Evolutionary conservation across 2,797 vertebrate species (phyloP).

Genomic region (Morus bassanus): DNA sequence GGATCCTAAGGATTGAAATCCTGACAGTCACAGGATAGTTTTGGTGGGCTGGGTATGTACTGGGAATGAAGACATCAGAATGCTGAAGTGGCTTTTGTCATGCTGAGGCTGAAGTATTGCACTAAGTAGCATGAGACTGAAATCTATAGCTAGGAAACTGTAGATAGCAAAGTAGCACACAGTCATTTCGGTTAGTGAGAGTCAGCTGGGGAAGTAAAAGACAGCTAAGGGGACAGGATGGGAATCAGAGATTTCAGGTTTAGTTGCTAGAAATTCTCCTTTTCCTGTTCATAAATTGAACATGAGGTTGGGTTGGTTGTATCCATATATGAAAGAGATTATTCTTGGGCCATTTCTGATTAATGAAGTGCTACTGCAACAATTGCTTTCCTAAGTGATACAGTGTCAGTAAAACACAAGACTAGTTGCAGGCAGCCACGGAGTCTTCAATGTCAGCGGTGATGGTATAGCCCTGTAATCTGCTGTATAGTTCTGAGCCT

Average conservation of each 20-base stretch:
- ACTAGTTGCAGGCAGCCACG: background rate
- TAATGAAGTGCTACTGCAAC: background rate
- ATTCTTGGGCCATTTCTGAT: background rate
- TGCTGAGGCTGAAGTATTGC: background rate
- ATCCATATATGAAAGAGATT: background rate
- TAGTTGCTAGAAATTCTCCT: background rate
- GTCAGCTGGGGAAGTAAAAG: background rate
- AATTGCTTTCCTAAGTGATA: background rate
- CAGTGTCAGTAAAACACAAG: background rate
- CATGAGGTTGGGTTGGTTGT: background rate
- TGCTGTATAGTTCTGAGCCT: background rate
- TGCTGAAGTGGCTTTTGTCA: background rate
- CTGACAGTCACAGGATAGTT: background rate
- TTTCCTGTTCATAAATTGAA: background rate
- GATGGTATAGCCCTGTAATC: background rate
- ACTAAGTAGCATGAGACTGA: background rate
- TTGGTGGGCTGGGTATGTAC: background rate
- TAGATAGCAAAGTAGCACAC: background rate
- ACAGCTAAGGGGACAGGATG: background rate
- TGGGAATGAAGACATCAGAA: background rate
- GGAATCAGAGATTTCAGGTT: background rate
- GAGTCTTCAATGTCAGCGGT: background rate
- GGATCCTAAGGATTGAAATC: background rate
- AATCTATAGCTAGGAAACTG: background rate
- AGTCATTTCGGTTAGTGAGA: background rate